Evolutionary conservation across 1,140 invertebrate species (phyloP), one percentile per base, ranked within the genome.

Genomic region (Bactericera cockerelli): DNA sequence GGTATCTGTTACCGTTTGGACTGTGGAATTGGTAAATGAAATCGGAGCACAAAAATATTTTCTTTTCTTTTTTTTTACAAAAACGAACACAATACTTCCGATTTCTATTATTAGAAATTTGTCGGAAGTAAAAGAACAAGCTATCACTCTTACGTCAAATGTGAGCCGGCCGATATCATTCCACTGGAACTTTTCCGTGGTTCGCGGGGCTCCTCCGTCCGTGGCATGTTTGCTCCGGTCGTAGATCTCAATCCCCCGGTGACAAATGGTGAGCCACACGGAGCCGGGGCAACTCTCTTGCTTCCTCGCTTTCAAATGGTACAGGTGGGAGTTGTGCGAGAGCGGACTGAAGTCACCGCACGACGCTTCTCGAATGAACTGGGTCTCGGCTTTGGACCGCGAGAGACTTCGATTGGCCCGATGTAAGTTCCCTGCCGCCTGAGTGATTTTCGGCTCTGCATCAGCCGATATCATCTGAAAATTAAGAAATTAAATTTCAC

Each of bases 111-210:
- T n/a, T n/a, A n/a, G n/a, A n/a, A n/a, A n/a, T n/a, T n/a, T n/a
- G n/a, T n/a, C n/a, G n/a, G n/a, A n/a, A n/a, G n/a, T n/a, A n/a
- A n/a, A n/a, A n/a, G n/a, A n/a, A n/a, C n/a, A n/a, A n/a, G n/a
- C n/a, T n/a, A n/a, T 31, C 13, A 31, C 59, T 76, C 76, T 77
- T 70, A 85, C 82, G 73, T 95, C 92, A 72, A 94, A 95, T 69
- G 87, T 89, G 8, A 96, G 75, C 74, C 93, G 94, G 54, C 84
- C 89, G 59, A 96, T 95, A 66, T 88, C 88, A 67, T 87, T 87
- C 92, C 93, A 95, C 26, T 89, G 79, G 69, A 94, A 94, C 58
- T 82, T 83, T 31, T 65, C 60, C 42, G 63, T 66, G n/a, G 69
- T 49, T 31, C 65, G 59, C 42, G 63, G 65, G n/a, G 69, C 39